Percentiles rank a stretch among this genome's conserved stretches.
phyloP scores from a whole-genome alignment of 2,797 vertebrate species.

The Champsocephalus esox region DNA sequence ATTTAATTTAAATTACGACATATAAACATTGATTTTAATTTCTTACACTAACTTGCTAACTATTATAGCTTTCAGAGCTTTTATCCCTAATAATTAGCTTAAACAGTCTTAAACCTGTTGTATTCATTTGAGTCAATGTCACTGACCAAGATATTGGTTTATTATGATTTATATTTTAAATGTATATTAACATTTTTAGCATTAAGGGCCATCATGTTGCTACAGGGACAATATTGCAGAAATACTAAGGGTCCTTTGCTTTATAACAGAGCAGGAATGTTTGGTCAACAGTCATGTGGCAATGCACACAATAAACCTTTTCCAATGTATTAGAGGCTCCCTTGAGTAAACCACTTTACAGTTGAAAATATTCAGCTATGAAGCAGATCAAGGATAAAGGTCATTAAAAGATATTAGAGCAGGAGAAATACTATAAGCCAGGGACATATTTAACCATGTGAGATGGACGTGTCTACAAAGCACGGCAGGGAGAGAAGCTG shows the following conservation, averaged over 20 bases:
- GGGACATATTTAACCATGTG: slow-evolving; percentile 12
- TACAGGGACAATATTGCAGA: not conserved
- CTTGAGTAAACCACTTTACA: not conserved
- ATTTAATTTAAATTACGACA: no score
- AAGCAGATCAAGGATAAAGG: not conserved
- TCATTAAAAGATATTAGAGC: not conserved
- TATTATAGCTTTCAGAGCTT: no score
- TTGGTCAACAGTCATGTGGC: not conserved
- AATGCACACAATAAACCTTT: not conserved
- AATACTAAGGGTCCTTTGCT: not conserved
- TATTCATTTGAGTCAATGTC: not conserved
- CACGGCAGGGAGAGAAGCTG: slow-evolving; percentile 15
- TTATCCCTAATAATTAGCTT: not conserved
- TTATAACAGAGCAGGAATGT: not conserved
- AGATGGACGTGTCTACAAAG: slow-evolving; percentile 26
- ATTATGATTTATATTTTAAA: not conserved
- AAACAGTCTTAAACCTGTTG: not conserved
- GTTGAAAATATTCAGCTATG: not conserved
- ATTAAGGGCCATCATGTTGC: not conserved
- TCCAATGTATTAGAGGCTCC: not conserved
- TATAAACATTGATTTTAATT: no score
- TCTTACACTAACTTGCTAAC: no score
- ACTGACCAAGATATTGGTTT: not conserved
- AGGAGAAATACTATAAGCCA: slow-evolving; percentile 8
- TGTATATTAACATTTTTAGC: no score